These are phyloP conservation scores for Cephalopachus bancanus DNA, from an alignment of 2,797 vertebrate genomes.

Conservation along the genomic window DNA sequence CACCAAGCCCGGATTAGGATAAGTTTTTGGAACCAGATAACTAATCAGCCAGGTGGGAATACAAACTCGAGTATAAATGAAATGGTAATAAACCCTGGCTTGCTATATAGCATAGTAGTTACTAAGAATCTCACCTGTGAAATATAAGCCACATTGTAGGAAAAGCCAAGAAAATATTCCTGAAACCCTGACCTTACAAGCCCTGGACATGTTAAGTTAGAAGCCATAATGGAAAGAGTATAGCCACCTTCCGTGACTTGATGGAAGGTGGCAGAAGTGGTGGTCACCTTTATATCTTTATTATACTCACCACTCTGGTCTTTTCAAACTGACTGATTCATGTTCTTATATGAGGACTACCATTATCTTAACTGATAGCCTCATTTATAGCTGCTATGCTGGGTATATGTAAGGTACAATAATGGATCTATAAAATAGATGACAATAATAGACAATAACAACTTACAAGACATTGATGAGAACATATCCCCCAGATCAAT, in stretches of 20 bases:
- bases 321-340: not conserved
- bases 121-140: not conserved
- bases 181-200: not conserved
- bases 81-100: not conserved
- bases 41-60: not conserved
- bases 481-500: not conserved
- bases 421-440: conserved; percentile 28
- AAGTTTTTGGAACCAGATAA: not conserved
- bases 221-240: not conserved
- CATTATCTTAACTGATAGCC: not conserved
- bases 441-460: conserved; percentile 43
- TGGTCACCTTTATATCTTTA: not conserved
- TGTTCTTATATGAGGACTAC: not conserved
- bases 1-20: not conserved
- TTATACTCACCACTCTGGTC: not conserved
- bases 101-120: not conserved
- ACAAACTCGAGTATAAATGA: not conserved
- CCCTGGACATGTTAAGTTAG: not conserved
- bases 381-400: not conserved
- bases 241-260: not conserved
- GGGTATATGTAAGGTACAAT: not conserved
- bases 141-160: not conserved
- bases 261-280: not conserved
- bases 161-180: not conserved
- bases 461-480: conserved; percentile 49